phyloP scores from a whole-genome alignment of 2,797 vertebrate genomes.

The Enteromius radiatus region DNA sequence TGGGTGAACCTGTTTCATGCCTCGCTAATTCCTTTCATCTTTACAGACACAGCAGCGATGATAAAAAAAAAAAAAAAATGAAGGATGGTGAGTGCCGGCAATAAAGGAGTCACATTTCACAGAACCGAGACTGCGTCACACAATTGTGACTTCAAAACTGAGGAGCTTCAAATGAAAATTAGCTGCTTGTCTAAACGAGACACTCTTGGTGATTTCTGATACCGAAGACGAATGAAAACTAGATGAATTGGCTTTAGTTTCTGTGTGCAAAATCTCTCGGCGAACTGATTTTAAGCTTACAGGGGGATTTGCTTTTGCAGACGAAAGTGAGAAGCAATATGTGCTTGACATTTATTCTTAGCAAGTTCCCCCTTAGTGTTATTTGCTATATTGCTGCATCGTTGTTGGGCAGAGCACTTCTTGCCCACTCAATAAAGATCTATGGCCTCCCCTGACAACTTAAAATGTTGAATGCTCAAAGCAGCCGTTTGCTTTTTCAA shows the following conservation, averaged over 20 bases:
- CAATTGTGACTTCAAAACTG: conserved; percentile 39
- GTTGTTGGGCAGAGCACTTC: conserved; percentile 57
- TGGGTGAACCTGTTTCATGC: conserved; percentile 46
- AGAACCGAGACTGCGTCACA: neutral
- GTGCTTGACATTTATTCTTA: conserved; percentile 52
- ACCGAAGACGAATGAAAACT: conserved; percentile 30
- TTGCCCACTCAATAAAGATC: conserved; percentile 55
- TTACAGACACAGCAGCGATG: conserved; percentile 41
- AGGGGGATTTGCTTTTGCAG: conserved; percentile 32
- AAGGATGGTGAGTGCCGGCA: conserved; percentile 31
- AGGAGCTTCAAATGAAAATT: conserved; percentile 42
- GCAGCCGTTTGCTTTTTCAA: conserved; percentile 41
- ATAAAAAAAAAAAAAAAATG: conserved; percentile 17
- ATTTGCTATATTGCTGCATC: conserved; percentile 43
- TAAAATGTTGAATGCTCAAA: conserved; percentile 56
- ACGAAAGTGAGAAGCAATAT: conserved; percentile 42
- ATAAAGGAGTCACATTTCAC: conserved; percentile 48
- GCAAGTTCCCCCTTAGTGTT: conserved; percentile 39
- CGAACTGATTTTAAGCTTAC: conserved; percentile 28
- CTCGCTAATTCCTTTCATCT: conserved; percentile 49
- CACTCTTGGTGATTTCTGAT: conserved; percentile 40
- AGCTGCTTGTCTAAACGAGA: conserved; percentile 29
- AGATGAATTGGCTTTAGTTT: conserved; percentile 23
- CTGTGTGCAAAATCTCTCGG: neutral
- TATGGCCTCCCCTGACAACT: conserved; percentile 57